Base-by-base conservation (phyloP, 2,888 invertebrate species). In the Xylophagus ater region DNA sequence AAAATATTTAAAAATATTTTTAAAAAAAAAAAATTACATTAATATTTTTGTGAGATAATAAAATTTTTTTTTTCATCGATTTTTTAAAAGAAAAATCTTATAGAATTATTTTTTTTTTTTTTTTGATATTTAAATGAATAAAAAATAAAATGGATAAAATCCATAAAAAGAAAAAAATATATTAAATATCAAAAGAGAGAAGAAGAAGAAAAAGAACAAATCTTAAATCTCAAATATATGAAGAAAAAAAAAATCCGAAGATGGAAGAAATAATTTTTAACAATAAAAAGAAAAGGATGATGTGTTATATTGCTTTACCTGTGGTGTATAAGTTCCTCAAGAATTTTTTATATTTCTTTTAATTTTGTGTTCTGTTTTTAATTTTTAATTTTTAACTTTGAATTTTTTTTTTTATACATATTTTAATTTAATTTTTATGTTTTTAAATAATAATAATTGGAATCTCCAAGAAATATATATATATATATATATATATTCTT, bases 281-380 rank as follows among this genome's bases (percentile, higher is more conserved):
- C 15, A 41, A 37, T 23, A 40, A 10, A 34, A 40, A 9, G 32
- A 18, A 35, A 40, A 32, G 26, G 30, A 34, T 37, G 29, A 39
- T 26, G 40, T 43, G 43, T 26, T 40, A 45, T 43, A 52, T 52
- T 56, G 54, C 52, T 57, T 57, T 57, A 54, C 54, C 56, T 57
- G 53, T 57, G 58, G 57, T 58, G 54, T 56, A 55, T 52, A 58
- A 60, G 60, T 60, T 60, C 59, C 60, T 60, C 53, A 49, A 55
- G 49, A 50, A 47, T 47, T 49, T 47, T 50, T 39, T 37, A 48
- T 19, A 8, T 19, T 12, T 30, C 19, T 12, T 4, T 30, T 13
- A 24, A 31, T 39, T 39, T 29, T 39, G 34, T 39, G 33, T 34
- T 39, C 34, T 34, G 20, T 25, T 33, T 23, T 29, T 9, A 28